Conservation (phyloP, 2,797 vertebrate species). For the Sebastes iracundus region DNA sequence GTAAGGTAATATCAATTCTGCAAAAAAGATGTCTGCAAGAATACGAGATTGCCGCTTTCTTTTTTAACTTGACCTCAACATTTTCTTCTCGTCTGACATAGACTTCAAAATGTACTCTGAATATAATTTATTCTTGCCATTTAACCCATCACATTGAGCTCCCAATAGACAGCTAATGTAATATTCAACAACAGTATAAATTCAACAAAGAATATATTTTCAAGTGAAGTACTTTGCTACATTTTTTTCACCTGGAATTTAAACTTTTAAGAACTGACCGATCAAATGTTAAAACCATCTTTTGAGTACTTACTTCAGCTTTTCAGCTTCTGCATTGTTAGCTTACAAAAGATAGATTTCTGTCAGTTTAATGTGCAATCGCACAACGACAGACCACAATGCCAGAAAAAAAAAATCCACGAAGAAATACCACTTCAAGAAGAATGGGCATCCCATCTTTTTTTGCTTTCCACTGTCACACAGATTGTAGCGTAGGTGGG, state of each 20-base stretch:
- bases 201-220: not conserved
- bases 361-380: conserved; percentile 7
- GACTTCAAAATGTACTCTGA: not conserved
- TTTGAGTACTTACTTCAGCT: not conserved
- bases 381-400: conserved; percentile 5
- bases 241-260: not conserved
- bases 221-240: too few species aligned
- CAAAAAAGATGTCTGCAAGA: not conserved
- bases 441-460: conserved; percentile 49
- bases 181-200: not conserved
- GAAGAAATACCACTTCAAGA: conserved; percentile 32
- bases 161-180: not conserved
- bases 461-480: conserved; percentile 50
- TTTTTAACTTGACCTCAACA: not conserved
- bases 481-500: conserved; percentile 72
- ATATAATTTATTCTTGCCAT: not conserved
- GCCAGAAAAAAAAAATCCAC: conserved; percentile 20
- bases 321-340: not conserved
- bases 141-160: not conserved
- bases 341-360: conserved; percentile 5
- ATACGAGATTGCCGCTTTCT: not conserved
- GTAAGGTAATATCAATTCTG: not conserved
- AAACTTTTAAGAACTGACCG: not conserved
- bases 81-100: not conserved
- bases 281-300: not conserved